Percentiles rank a stretch among this genome's conserved stretches.
Conservation (phyloP, 2,113 vertebrate genomes). For the Urocitellus parryii region DNA sequence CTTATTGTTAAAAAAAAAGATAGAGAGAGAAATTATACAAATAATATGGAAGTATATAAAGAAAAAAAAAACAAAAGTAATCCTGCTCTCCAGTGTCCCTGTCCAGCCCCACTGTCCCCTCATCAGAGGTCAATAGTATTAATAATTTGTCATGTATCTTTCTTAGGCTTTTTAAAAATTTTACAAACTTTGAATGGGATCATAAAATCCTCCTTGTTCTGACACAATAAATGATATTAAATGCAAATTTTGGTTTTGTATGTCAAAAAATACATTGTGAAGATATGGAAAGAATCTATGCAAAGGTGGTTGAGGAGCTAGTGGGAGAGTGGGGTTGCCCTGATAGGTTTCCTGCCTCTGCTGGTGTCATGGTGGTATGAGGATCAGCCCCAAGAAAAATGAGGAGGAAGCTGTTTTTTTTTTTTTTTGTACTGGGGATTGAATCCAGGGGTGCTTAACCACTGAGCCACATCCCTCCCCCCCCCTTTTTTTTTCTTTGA, state of each 20-base stretch:
- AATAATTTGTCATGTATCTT: background rate
- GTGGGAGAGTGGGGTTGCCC: background rate
- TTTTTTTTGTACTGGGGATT: no score
- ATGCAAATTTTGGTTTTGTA: background rate
- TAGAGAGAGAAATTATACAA: background rate
- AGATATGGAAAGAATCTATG: background rate
- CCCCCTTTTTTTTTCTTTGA: no score
- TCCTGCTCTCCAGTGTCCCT: background rate
- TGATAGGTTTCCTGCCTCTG: background rate
- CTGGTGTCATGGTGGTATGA: background rate
- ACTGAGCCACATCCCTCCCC: no score
- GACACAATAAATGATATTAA: background rate
- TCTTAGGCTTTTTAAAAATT: background rate
- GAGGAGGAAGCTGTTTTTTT: background rate
- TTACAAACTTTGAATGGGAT: background rate
- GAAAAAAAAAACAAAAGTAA: background rate
- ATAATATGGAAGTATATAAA: background rate
- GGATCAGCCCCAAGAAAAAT: background rate
- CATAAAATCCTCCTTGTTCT: conserved; percentile 17
- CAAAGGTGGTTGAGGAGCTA: background rate
- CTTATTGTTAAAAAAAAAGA: background rate
- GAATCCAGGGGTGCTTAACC: no score
- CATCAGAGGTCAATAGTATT: background rate
- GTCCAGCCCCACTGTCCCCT: rapidly evolving
- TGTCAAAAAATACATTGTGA: background rate